A percentile compares a stretch with the other conserved stretches of the same genome.
Evolutionary conservation across 2,797 vertebrate species (phyloP).

Genomic region (Acanthurus lineatus): DNA sequence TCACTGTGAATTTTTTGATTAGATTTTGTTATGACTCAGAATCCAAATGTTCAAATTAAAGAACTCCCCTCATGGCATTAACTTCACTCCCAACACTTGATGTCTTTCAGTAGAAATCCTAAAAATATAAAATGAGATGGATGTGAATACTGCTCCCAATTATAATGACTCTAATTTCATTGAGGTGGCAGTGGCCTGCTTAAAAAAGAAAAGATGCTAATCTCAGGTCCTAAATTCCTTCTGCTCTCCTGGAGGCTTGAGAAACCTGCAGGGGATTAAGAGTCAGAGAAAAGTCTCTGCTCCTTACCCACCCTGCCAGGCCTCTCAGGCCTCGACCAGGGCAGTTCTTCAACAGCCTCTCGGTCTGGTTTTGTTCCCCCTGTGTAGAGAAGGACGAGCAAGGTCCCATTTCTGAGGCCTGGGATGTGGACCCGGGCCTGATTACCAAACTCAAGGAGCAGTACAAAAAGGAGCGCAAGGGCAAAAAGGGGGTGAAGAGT

Average conservation of each 20-base stretch:
- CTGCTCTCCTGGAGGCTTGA: conserved; percentile 41
- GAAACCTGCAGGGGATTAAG: conserved; percentile 45
- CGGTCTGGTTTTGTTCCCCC: conserved; percentile 92
- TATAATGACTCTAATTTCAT: neutral
- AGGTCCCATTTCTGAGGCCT: conserved; percentile 96
- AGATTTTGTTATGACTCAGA: conserved; percentile 14
- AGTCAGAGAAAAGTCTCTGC: conserved; percentile 25
- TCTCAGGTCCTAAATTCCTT: conserved; percentile 3
- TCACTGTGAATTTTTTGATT: conserved; percentile 18
- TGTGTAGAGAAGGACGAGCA: conserved; percentile 99
- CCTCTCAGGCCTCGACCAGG: conserved; percentile 46
- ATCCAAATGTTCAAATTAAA: conserved; percentile 45
- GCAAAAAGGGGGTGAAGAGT: conserved; percentile 99
- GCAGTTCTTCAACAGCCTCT: conserved; percentile 79
- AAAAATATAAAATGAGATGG: conserved; percentile 6
- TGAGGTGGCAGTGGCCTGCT: neutral
- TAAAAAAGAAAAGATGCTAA: conserved; percentile 7
- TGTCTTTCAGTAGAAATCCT: neutral
- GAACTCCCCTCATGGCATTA: conserved; percentile 35
- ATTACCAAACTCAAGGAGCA: conserved; percentile 99
- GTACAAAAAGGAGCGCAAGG: conserved; percentile 99
- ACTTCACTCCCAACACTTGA: conserved; percentile 16
- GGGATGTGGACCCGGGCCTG: conserved; percentile 99
- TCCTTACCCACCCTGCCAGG: conserved; percentile 30
- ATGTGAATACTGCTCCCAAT: conserved; percentile 20